Evolutionary conservation across 92 coral and sea anemone genomes (phyloP), one percentile per base, ranked within the genome.

Genomic region (Metridium senile): DNA sequence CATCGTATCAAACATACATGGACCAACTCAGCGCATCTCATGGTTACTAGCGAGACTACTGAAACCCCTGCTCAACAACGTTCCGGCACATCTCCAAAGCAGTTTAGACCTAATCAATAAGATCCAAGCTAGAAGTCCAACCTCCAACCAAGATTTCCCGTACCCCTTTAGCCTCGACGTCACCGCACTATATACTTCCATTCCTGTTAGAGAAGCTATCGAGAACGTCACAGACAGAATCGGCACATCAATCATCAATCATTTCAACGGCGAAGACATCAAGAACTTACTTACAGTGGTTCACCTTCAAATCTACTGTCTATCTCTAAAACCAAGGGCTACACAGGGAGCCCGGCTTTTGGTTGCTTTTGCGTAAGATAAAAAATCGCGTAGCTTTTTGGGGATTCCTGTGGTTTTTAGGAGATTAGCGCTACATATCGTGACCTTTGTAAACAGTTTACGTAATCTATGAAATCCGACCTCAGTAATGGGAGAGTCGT

Each of bases 1-100:
- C 2, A 85, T 79, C 19, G 85, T 79, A 58, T 84, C 88, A 0
- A 84, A 63, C 76, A 62, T 62, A 62, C 67, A 80, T 28, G 78
- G 85, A 25, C 85, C 85, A 33, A 80, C 77, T 23, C 63, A 56
- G 26, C 69, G 70, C 28, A 63, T 85, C 17, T 74, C 74, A n/a
- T n/a, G n/a, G n/a, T n/a, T n/a, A n/a, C n/a, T n/a, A n/a, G n/a
- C n/a, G n/a, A n/a, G n/a, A n/a, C n/a, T n/a, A n/a, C n/a, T n/a
- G n/a, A n/a, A n/a, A n/a, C n/a, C n/a, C n/a, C n/a, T n/a, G n/a
- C n/a, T n/a, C n/a, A n/a, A n/a, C n/a, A n/a, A n/a, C n/a, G n/a
- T n/a, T n/a, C n/a, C n/a, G n/a, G n/a, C n/a, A n/a, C n/a, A n/a
- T n/a, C n/a, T n/a, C n/a, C n/a, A n/a, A n/a, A n/a, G n/a, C n/a